These are phyloP conservation scores for Melieria omissa DNA, from an alignment of 2,888 invertebrate genomes.

Conservation along the genomic window DNA sequence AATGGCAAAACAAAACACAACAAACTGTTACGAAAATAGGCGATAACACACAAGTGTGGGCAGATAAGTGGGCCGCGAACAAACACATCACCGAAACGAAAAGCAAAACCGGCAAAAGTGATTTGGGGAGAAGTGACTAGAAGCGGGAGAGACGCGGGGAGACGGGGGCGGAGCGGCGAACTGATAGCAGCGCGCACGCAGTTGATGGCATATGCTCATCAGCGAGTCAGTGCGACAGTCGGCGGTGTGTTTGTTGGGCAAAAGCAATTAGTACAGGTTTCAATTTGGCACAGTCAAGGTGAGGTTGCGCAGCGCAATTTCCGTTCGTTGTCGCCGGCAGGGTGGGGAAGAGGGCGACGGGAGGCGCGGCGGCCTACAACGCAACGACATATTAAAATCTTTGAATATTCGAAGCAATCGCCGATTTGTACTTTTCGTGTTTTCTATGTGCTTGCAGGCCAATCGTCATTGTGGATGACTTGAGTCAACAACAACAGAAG, in stretches of 20 bases:
- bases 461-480: slow-evolving; percentile 62
- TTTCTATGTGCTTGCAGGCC: slow-evolving; percentile 51
- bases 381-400: slow-evolving; percentile 1
- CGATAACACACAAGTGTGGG: background rate
- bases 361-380: no score
- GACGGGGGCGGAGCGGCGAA: background rate
- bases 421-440: slow-evolving; percentile 26
- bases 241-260: slow-evolving; percentile 10
- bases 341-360: no score
- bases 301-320: slow-evolving; percentile 34
- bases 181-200: background rate
- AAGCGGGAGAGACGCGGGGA: background rate
- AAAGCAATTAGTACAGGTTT: slow-evolving; percentile 50
- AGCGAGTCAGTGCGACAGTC: background rate
- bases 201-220: no score
- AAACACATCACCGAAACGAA: background rate
- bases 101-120: background rate
- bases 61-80: background rate
- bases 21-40: no score
- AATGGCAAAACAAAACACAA: background rate
- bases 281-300: slow-evolving; percentile 36
- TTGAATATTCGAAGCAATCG: slow-evolving; percentile 10
- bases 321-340: slow-evolving; percentile 36
- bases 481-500: slow-evolving; percentile 49
- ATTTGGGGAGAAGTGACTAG: background rate